These are phyloP conservation scores for Cantharis rufa DNA, from an alignment of 2,888 invertebrate genomes.

Conservation along the genomic window DNA sequence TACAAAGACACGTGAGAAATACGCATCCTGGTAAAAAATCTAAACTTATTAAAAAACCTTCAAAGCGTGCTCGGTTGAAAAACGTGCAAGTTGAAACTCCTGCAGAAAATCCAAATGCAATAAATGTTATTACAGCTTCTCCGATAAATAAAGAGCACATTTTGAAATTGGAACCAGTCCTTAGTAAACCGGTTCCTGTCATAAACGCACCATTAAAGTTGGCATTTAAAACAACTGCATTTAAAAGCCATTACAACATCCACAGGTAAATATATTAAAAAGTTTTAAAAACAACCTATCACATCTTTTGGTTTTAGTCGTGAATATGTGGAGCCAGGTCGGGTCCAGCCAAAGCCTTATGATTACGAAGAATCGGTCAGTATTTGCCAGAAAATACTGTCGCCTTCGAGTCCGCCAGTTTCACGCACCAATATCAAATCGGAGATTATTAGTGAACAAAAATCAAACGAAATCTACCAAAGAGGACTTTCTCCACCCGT, in stretches of 20 bases:
- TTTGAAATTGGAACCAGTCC: constrained; percentile 33
- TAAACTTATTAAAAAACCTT: constrained; percentile 42
- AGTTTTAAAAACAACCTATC: background rate
- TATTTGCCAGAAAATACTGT: constrained; percentile 51
- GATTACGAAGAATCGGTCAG: constrained; percentile 49
- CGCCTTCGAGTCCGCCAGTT: constrained; percentile 40
- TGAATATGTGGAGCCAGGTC: constrained; percentile 45
- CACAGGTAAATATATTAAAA: constrained; percentile 42
- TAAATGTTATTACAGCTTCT: constrained; percentile 53
- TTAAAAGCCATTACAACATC: constrained; percentile 55
- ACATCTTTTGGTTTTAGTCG: constrained; percentile 39
- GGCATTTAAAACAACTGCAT: constrained; percentile 55
- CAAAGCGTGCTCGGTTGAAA: constrained; percentile 30
- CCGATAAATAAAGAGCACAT: constrained; percentile 34
- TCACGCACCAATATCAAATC: constrained; percentile 26
- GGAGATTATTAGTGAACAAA: constrained; percentile 37
- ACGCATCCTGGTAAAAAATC: constrained; percentile 65
- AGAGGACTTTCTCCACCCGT: constrained; percentile 40
- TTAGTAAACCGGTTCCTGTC: constrained; percentile 44
- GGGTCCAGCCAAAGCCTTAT: constrained; percentile 43
- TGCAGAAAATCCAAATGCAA: constrained; percentile 54
- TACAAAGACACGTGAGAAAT: constrained; percentile 75
- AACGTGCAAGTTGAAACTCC: constrained; percentile 21
- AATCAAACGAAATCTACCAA: constrained; percentile 43
- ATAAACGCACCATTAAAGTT: constrained; percentile 60